Evolutionary conservation across 2,888 invertebrate species (phyloP).

Genomic region (Parelbella ahira): DNA sequence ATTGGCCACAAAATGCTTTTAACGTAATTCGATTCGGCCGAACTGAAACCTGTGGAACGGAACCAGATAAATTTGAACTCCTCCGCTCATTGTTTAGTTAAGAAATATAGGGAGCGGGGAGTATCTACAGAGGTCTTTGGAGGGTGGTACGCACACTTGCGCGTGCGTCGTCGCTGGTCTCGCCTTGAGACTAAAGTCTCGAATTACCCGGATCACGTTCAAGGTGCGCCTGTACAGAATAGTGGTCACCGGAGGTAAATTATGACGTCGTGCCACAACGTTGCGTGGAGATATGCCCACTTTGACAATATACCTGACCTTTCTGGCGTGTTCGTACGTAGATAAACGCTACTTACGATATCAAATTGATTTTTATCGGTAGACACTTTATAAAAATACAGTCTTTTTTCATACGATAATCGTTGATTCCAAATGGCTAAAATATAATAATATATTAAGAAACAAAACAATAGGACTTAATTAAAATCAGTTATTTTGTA

Average conservation of each 20-base stretch:
- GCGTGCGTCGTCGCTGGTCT: conserved; percentile 59
- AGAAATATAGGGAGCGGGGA: conserved; percentile 38
- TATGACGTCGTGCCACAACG: conserved; percentile 44
- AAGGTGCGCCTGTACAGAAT: conserved; percentile 62
- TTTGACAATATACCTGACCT: conserved; percentile 33
- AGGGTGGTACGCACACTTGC: conserved; percentile 52
- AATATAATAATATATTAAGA: too few species aligned
- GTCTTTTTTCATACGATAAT: too few species aligned
- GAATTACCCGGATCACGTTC: conserved; percentile 77
- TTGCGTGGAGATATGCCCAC: conserved; percentile 33
- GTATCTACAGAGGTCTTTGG: conserved; percentile 49
- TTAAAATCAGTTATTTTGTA: conserved; percentile 35
- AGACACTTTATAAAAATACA: too few species aligned
- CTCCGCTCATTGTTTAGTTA: conserved; percentile 38
- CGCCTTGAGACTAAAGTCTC: conserved; percentile 73
- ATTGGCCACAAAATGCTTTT: conserved; percentile 75
- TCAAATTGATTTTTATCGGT: conserved; percentile 1
- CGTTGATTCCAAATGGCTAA: too few species aligned
- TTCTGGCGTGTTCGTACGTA: conserved; percentile 9
- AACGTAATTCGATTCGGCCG: conserved; percentile 74
- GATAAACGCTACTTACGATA: conserved; percentile 7
- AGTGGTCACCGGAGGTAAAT: conserved; percentile 50
- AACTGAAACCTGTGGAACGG: conserved; percentile 62
- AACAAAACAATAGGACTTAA: conserved; percentile 12
- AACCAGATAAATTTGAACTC: conserved; percentile 55